These are phyloP conservation scores for Callopanchax toddi DNA, from an alignment of 2,113 vertebrate species.

Conservation along the genomic window DNA sequence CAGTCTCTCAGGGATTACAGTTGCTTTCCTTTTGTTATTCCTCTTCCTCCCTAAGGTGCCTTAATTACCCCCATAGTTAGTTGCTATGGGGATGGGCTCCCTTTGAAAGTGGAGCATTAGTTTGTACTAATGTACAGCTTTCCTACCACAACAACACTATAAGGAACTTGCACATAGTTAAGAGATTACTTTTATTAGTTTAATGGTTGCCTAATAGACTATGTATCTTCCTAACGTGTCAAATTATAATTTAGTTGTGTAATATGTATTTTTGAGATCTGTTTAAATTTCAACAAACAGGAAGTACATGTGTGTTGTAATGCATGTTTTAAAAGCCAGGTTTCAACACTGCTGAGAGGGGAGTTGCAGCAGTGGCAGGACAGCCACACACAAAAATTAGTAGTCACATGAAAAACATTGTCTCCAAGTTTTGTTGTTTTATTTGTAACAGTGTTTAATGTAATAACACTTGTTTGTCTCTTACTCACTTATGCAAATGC, in stretches of 20 bases:
- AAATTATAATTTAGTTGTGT: constrained; percentile 2
- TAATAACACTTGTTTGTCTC: background rate
- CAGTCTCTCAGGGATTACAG: constrained; percentile 18
- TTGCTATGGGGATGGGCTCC: constrained; percentile 39
- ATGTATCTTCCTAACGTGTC: background rate
- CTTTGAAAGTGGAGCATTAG: constrained; percentile 15
- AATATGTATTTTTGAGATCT: constrained; percentile 1
- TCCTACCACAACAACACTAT: background rate
- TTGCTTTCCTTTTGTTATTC: constrained; percentile 42
- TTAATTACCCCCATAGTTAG: constrained; percentile 41
- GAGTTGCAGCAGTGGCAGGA: constrained; percentile 10
- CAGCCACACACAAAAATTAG: background rate
- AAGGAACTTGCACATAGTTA: background rate
- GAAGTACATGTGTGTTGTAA: constrained; percentile 53
- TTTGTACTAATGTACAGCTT: background rate
- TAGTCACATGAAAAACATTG: background rate
- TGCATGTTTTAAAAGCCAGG: constrained; percentile 13
- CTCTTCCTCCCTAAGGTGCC: constrained; percentile 49
- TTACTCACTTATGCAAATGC: background rate
- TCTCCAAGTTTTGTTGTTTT: background rate
- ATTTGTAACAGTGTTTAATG: background rate
- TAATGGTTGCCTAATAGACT: background rate
- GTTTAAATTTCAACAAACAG: constrained; percentile 36
- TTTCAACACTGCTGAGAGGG: constrained; percentile 30
- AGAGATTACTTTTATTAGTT: background rate